phyloP scores from a whole-genome alignment of 2,797 vertebrate genomes.

The Pagetopsis macropterus region DNA sequence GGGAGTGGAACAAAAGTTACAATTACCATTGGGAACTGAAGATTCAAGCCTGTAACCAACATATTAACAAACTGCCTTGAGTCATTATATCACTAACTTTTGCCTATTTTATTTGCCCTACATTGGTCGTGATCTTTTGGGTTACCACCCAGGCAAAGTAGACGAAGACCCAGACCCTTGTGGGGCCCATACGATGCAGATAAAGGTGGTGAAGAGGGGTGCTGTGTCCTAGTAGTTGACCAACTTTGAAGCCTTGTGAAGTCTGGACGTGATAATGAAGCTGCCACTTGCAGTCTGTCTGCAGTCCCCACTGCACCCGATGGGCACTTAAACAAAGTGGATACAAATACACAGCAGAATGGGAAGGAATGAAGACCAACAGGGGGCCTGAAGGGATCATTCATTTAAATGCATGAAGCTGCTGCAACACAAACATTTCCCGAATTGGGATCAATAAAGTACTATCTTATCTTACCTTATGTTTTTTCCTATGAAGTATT shows the following conservation, averaged over 20 bases:
- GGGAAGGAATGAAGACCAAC: conserved; percentile 8
- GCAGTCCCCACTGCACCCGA: not conserved
- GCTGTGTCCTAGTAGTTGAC: not conserved
- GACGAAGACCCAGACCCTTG: too few relatives aligned
- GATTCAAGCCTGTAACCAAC: not conserved
- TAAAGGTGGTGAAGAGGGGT: not conserved
- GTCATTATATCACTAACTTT: not conserved
- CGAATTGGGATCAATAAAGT: too few relatives aligned
- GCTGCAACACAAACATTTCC: too few relatives aligned
- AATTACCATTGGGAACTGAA: not conserved
- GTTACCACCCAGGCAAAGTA: not conserved
- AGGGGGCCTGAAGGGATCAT: not conserved
- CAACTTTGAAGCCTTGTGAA: not conserved
- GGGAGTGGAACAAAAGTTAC: not conserved
- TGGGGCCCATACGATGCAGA: not conserved
- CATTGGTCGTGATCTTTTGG: not conserved
- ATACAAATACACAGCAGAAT: not conserved
- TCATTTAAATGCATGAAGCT: too few relatives aligned
- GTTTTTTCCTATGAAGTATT: not conserved
- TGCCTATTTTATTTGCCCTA: not conserved
- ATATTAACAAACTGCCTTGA: not conserved
- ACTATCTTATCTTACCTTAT: too few relatives aligned
- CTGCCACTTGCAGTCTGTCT: not conserved
- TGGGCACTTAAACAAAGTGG: not conserved
- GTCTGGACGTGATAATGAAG: not conserved